Conservation (phyloP, 2,888 invertebrate genomes). For the Cerastis leucographa region DNA sequence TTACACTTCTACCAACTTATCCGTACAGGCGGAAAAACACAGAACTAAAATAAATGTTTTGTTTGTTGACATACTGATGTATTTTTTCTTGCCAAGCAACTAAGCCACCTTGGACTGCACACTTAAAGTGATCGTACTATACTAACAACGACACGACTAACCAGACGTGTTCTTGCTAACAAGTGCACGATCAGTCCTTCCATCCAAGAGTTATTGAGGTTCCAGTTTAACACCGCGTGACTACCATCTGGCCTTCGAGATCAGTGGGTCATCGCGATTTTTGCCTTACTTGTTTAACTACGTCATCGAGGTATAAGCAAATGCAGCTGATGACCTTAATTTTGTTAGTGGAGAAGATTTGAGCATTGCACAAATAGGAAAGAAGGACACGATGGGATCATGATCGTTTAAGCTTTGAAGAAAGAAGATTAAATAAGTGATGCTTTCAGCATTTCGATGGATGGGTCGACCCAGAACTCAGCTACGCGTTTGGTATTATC, state of each 20-base stretch:
- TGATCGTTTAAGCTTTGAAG: not conserved
- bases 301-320: slow-evolving; percentile 10
- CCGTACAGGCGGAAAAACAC: too few relatives aligned
- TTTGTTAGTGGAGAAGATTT: not conserved
- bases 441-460: too few relatives aligned
- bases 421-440: too few relatives aligned
- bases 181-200: slow-evolving; percentile 44
- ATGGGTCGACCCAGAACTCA: too few relatives aligned
- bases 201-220: slow-evolving; percentile 42
- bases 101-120: too few relatives aligned
- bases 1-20: not conserved
- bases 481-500: too few relatives aligned
- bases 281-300: slow-evolving; percentile 29
- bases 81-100: too few relatives aligned
- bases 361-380: not conserved
- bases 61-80: too few relatives aligned
- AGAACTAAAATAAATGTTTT: too few relatives aligned
- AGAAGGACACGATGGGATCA: not conserved
- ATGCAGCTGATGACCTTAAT: not conserved
- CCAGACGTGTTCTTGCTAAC: slow-evolving; percentile 32
- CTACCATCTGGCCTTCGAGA: slow-evolving; percentile 42
- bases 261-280: slow-evolving; percentile 48
- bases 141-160: slow-evolving; percentile 30
- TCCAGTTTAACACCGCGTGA: slow-evolving; percentile 44
- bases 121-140: too few relatives aligned